Evolutionary conservation across 2,797 vertebrate genomes (phyloP).

Genomic region (Nyctalus aviator): DNA sequence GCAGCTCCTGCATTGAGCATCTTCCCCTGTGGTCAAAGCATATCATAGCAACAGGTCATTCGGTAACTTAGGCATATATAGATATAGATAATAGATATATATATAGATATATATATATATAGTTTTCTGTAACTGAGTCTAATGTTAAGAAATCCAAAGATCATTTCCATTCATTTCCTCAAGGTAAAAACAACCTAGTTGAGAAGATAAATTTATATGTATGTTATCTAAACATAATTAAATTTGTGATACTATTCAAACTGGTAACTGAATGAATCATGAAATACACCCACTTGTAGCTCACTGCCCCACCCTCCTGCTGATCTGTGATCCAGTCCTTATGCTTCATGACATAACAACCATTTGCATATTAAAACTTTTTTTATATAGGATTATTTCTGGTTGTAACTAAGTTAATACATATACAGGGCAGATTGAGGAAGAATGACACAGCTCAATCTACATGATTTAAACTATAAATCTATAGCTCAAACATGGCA

Average conservation of each 20-base stretch:
- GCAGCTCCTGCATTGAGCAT: too few species aligned
- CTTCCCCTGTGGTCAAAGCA: too few species aligned
- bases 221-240: background rate
- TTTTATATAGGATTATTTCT: background rate
- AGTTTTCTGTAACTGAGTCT: conserved; percentile 1
- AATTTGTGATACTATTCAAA: background rate
- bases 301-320: too few species aligned
- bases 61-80: too few species aligned
- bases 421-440: background rate
- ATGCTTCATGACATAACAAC: too few species aligned
- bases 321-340: too few species aligned
- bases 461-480: background rate
- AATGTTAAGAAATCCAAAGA: conserved; percentile 29
- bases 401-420: background rate
- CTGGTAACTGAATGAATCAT: background rate
- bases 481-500: too few species aligned
- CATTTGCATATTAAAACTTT: too few species aligned
- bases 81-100: background rate
- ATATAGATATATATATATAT: background rate
- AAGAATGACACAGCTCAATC: conserved; percentile 28
- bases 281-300: background rate
- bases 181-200: conserved; percentile 23
- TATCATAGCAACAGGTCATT: too few species aligned
- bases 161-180: conserved; percentile 43
- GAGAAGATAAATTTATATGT: background rate